Conservation (phyloP, 2,888 invertebrate species). For the Junonia oenone region DNA sequence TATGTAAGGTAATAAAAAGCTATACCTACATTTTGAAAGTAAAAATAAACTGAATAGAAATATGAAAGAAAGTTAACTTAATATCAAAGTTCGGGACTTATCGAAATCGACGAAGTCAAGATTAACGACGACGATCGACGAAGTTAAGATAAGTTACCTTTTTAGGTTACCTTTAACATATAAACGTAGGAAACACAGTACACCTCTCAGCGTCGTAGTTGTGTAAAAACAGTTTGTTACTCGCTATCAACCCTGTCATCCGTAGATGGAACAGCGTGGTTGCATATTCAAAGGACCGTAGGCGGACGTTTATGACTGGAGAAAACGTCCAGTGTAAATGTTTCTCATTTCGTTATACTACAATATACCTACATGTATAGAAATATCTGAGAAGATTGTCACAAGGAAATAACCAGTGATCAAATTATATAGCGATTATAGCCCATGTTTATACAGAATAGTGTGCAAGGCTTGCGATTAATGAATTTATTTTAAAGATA, state of each 20-base stretch:
- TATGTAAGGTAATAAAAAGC: no score
- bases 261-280: background rate
- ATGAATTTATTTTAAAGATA: no score
- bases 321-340: background rate
- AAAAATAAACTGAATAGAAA: no score
- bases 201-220: background rate
- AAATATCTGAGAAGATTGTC: background rate
- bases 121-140: background rate
- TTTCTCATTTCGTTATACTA: background rate
- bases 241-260: background rate
- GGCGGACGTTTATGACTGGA: constrained; percentile 6
- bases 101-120: no score
- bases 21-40: no score
- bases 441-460: no score
- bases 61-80: no score
- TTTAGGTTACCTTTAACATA: no score
- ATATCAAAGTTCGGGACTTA: no score
- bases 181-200: no score
- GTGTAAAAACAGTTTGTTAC: background rate
- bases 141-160: background rate
- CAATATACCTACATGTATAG: background rate
- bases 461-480: no score
- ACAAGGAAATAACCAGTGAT: background rate
- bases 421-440: background rate
- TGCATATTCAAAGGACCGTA: background rate